Base-by-base conservation (phyloP, 2,797 vertebrate genomes). In the Macropodus opercularis region DNA sequence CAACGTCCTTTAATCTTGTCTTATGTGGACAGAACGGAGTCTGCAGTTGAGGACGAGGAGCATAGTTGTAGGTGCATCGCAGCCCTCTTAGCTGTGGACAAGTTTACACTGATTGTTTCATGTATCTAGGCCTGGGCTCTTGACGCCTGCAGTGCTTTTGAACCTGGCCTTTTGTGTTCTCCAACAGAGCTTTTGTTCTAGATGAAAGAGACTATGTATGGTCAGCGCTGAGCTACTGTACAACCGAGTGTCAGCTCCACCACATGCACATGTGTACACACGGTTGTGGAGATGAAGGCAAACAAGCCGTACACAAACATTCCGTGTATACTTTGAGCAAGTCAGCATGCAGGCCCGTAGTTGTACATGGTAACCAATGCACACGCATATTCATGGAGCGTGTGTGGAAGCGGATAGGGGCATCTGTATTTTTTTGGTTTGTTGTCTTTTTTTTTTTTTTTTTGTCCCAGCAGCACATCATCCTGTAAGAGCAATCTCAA, bases 141-240 rank as follows among this genome's bases (percentile, higher is more conserved):
- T 81, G 77, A 85, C 29, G 78, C 79, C 82, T 72, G 77, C 65
- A 36, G 81, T 64, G 90, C 89, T 87, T 92, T 92, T 92, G 90
- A 92, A 93, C 88, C 83, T 77, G 73, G 83, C 79, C 87, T 90
- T 89, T 91, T 90, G 90, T 93, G 91, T 91, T 82, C 79, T 90
- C 83, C 85, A 86, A 89, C 85, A 59, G 81, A 81, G 88, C 91
- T 92, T 93, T 93, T 92, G 92, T 93, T 92, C 83, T 90, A 92
- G 90, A 92, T 93, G 80, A 93, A 93, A 93, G 91, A 90, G 90
- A 93, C 90, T 92, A 91, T 92, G 87, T 88, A 91, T 92, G 89
- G 87, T 89, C 88, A 87, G 85, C 75, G 44, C 79, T 62, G 80
- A 74, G 80, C 84, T 74, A 59, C 78, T 88, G 87, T 85, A 81